Evolutionary conservation across 2,888 invertebrate species (phyloP).

Genomic region (Drosophila buzzatii): DNA sequence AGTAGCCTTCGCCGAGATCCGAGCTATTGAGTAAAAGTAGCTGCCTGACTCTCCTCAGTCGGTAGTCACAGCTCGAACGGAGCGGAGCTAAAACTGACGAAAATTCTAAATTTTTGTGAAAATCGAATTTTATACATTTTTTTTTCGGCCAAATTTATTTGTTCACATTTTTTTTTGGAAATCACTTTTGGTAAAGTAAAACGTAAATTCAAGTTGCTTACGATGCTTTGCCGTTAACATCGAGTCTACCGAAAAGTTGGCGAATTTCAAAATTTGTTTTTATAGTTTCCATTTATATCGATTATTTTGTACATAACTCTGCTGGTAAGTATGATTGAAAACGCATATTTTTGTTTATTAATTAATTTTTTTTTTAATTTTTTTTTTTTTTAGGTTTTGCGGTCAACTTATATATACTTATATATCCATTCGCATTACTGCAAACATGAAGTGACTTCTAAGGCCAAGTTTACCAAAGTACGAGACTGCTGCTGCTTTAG

Average conservation of each 20-base stretch:
- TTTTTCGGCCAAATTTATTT: neutral
- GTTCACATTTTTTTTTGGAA: neutral
- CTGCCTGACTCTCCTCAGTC: conserved; percentile 1
- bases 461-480: neutral
- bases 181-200: neutral
- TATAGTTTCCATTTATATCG: neutral
- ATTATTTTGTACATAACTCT: neutral
- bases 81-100: conserved; percentile 6
- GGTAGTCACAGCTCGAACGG: conserved; percentile 7
- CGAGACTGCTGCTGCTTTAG: neutral
- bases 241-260: neutral
- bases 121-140: neutral
- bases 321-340: neutral
- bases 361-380: neutral
- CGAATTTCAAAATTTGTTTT: neutral
- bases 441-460: no score
- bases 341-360: neutral
- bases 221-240: neutral
- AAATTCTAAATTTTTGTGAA: conserved; percentile 14
- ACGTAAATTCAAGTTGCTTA: neutral
- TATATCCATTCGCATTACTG: neutral
- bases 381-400: neutral
- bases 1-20: conserved; percentile 1
- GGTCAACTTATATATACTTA: conserved; percentile 1
- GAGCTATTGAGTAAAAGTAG: neutral